phyloP scores from a whole-genome alignment of 2,797 vertebrate species.

The Sciurus vulgaris region DNA sequence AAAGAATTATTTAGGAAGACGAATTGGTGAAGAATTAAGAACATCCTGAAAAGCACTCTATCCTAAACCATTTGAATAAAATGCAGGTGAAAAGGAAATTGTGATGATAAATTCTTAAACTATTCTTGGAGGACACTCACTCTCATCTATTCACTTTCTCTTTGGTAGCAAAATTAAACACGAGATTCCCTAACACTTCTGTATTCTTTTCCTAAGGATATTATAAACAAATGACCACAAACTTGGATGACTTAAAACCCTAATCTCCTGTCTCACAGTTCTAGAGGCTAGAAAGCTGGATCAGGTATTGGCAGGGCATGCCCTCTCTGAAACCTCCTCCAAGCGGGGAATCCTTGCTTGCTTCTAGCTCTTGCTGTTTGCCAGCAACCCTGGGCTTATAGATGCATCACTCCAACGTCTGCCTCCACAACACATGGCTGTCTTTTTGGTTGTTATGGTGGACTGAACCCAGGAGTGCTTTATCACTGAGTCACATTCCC shows the following conservation, averaged over 20 bases:
- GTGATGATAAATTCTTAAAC: neutral
- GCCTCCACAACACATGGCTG: neutral
- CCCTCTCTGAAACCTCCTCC: neutral
- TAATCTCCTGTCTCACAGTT: neutral
- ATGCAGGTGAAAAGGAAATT: neutral
- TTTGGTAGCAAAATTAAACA: conserved; percentile 20
- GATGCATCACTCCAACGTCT: neutral
- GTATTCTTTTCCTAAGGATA: neutral
- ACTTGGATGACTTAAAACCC: neutral
- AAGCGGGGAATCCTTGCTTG: neutral
- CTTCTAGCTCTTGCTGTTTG: neutral
- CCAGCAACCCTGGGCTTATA: neutral
- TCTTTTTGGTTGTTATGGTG: neutral
- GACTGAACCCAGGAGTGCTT: neutral
- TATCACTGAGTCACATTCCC: neutral
- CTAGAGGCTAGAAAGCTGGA: neutral
- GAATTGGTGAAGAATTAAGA: conserved; percentile 10
- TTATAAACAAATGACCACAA: neutral
- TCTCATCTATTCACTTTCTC: neutral
- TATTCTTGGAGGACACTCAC: neutral
- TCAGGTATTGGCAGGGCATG: neutral
- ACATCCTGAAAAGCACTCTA: neutral
- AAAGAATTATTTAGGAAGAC: neutral
- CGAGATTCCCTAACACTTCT: neutral
- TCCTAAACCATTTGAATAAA: neutral